Evolutionary conservation across 2,888 invertebrate genomes (phyloP), one percentile per base, ranked within the genome.

Genomic region (Cerceris rybyensis): DNA sequence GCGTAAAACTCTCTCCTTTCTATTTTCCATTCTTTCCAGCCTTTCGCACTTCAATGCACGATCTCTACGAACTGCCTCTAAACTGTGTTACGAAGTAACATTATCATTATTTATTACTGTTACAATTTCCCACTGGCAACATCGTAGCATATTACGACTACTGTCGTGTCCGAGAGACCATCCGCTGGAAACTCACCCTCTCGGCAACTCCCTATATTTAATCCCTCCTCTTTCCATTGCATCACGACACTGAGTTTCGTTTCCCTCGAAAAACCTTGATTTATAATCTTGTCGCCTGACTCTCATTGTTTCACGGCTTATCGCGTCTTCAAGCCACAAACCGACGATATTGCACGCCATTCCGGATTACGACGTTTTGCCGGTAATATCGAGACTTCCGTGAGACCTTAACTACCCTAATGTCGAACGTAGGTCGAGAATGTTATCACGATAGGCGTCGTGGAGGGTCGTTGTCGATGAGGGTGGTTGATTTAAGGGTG

Each of bases 71-170:
- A 69, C 60, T 67, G 81, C 75, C 73, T 76, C 68, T 64, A 61
- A 83, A 81, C 75, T 71, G 83, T 78, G 83, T 78, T 66, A 55
- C 70, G 41, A 73, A 64, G 65, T 73, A 80, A 75, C 76, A 71
- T 85, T 83, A 81, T 81, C 81, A 74, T 85, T 83, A 85, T 85
- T 85, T 81, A 80, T 78, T 75, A 67, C 70, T n/a, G 72, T 50
- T 57, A 67, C 70, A 70, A 85, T 58, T 75, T 76, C 67, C 69
- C 64, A 70, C 66, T 7, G 61, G 67, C 59, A 55, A 9, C 70
- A 28, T 59, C 50, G 66, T 42, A 49, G 70, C 70, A 39, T 46
- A 70, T 79, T 77, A 73, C 66, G 79, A 84, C 72, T 84, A 75
- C 73, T 77, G 75, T 70, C 78, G 81, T 72, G 49, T 28, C 60